Percentiles rank a stretch among this genome's conserved stretches.
phyloP scores from a whole-genome alignment of 2,888 invertebrate species.

The Athalia circularis region DNA sequence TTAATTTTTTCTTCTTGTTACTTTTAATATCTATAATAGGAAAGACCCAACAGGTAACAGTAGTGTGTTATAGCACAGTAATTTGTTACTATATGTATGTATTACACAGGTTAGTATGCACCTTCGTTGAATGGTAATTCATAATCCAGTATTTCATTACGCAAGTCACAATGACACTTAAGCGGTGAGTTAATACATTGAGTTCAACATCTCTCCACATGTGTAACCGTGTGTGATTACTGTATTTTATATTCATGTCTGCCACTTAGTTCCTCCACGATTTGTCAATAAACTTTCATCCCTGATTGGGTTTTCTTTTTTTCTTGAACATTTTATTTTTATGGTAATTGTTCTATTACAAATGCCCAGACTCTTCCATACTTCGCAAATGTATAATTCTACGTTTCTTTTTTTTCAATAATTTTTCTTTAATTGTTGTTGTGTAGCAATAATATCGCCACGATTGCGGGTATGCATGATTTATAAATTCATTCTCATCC shows the following conservation, averaged over 20 bases:
- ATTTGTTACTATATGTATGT: neutral
- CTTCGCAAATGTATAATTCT: neutral
- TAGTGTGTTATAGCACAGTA: conserved; percentile 65
- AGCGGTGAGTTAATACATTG: neutral
- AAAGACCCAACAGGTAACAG: conserved; percentile 66
- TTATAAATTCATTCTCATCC: conserved; percentile 25
- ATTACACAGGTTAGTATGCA: conserved; percentile 13
- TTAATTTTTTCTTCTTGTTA: conserved; percentile 18
- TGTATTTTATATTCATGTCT: conserved; percentile 20
- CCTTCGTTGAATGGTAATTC: conserved; percentile 29
- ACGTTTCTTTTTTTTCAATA: conserved; percentile 10
- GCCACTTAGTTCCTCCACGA: neutral
- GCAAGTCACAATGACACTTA: neutral
- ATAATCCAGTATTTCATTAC: neutral
- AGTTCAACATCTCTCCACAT: conserved; percentile 7
- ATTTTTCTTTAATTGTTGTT: neutral
- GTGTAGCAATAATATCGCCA: neutral
- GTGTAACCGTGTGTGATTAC: conserved; percentile 4
- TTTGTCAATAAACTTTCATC: conserved; percentile 5
- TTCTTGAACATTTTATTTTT: neutral
- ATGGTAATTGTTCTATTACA: too few relatives aligned
- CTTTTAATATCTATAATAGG: conserved; percentile 55
- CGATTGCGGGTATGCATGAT: conserved; percentile 1
- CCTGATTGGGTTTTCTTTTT: conserved; percentile 15
- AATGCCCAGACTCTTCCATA: neutral